Conservation (phyloP, 2,113 vertebrate species). For the Ammodytes dubius region DNA sequence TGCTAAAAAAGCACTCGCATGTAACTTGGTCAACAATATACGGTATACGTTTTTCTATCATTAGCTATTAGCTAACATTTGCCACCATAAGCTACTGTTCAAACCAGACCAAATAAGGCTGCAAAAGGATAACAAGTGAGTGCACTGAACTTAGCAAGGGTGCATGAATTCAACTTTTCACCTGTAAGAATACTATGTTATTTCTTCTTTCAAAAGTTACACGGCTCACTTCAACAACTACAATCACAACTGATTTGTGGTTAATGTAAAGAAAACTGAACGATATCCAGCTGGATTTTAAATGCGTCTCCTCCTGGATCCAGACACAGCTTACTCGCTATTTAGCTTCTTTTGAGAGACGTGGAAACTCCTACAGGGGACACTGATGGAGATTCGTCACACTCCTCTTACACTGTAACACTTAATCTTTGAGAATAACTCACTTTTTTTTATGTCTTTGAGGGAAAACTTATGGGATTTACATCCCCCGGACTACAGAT, state of each 20-base stretch:
- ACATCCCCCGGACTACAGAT: constrained; percentile 25
- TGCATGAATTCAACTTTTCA: too few species aligned
- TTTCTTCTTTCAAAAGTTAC: not conserved
- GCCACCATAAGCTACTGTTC: not conserved
- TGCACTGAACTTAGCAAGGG: not conserved
- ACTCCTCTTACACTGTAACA: too few species aligned
- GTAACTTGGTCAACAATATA: not conserved
- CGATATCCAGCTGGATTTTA: too few species aligned
- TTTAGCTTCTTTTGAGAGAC: too few species aligned
- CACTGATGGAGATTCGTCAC: not conserved
- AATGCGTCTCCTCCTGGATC: too few species aligned
- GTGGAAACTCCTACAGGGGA: too few species aligned
- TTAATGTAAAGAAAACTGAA: too few species aligned
- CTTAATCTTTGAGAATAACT: constrained; percentile 1
- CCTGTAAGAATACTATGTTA: not conserved
- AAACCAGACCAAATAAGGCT: not conserved
- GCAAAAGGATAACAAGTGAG: not conserved
- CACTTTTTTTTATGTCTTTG: constrained; percentile 2
- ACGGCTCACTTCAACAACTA: not conserved
- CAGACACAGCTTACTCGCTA: too few species aligned
- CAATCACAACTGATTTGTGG: not conserved
- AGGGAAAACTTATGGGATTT: constrained; percentile 28
- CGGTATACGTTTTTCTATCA: too few species aligned
- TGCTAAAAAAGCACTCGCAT: not conserved
- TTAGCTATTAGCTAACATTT: not conserved